Percentiles rank a stretch among this genome's conserved stretches.
Evolutionary conservation across 2,113 vertebrate genomes (phyloP).

Genomic region (Pseudorasbora parva): DNA sequence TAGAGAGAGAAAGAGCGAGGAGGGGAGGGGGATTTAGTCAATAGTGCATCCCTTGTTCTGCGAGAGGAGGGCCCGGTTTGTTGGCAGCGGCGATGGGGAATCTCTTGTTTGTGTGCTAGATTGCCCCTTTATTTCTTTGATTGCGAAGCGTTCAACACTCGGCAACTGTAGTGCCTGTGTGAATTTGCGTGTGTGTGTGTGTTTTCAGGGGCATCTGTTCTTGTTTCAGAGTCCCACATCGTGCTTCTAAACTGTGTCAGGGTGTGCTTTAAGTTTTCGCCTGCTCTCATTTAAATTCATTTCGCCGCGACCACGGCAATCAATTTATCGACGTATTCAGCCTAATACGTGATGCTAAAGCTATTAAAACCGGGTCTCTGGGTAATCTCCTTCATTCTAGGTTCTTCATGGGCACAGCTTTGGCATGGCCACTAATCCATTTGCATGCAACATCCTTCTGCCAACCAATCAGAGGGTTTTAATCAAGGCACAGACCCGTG

Average conservation of each 20-base stretch:
- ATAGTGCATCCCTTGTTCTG: conserved; percentile 83
- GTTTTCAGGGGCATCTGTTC: conserved; percentile 36
- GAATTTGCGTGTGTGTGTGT: conserved; percentile 33
- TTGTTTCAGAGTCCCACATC: background rate
- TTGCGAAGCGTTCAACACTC: conserved; percentile 75
- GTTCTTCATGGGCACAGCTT: conserved; percentile 35
- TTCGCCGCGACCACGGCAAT: background rate
- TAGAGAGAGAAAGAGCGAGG: conserved; percentile 68
- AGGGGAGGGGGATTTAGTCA: conserved; percentile 69
- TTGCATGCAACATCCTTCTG: conserved; percentile 14
- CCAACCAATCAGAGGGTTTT: conserved; percentile 27
- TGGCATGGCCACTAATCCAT: conserved; percentile 22
- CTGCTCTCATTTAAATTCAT: background rate
- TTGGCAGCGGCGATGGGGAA: conserved; percentile 77
- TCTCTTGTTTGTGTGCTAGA: conserved; percentile 80
- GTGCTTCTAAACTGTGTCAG: conserved; percentile 15
- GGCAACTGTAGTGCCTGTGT: conserved; percentile 69
- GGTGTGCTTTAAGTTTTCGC: conserved; percentile 11
- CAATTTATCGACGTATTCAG: conserved; percentile 13
- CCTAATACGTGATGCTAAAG: conserved; percentile 13
- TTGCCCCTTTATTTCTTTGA: conserved; percentile 82
- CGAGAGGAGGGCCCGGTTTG: conserved; percentile 77
- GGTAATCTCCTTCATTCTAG: conserved; percentile 20
- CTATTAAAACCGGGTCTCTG: conserved; percentile 34
- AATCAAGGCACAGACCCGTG: conserved; percentile 2